phyloP scores from a whole-genome alignment of 2,113 vertebrate species.

The Xiphophorus maculatus region DNA sequence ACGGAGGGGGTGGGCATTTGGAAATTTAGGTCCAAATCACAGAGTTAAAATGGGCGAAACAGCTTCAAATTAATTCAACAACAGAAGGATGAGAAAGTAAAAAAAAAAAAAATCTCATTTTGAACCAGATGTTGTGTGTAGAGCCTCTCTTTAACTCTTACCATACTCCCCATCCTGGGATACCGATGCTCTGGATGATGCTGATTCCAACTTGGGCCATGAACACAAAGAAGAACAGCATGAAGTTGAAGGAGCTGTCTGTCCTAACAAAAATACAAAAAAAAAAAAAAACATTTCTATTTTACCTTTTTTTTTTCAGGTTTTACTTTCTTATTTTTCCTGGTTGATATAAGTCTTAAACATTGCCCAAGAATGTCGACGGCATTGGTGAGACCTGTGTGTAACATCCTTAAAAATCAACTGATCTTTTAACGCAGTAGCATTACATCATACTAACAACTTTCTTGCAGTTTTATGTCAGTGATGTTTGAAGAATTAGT shows the following conservation, averaged over 20 bases:
- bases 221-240: slow-evolving; percentile 98
- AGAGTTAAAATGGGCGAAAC: too few relatives aligned
- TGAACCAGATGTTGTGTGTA: background rate
- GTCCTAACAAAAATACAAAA: slow-evolving; percentile 76
- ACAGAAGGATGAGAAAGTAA: background rate
- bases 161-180: slow-evolving; percentile 99
- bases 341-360: too few relatives aligned
- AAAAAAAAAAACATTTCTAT: background rate
- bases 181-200: slow-evolving; percentile 94
- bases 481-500: too few relatives aligned
- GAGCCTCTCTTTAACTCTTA: slow-evolving; percentile 73
- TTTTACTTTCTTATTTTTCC: background rate
- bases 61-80: background rate
- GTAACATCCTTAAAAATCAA: background rate
- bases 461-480: too few relatives aligned
- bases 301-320: background rate
- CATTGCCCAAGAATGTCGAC: too few relatives aligned
- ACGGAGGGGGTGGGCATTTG: too few relatives aligned
- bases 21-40: too few relatives aligned
- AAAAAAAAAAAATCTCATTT: background rate
- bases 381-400: too few relatives aligned
- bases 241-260: slow-evolving; percentile 99
- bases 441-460: background rate
- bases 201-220: slow-evolving; percentile 97
- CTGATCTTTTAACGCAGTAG: background rate